Evolutionary conservation across 2,888 invertebrate genomes (phyloP), one percentile per base, ranked within the genome.

Genomic region (Adineta ricciae): DNA sequence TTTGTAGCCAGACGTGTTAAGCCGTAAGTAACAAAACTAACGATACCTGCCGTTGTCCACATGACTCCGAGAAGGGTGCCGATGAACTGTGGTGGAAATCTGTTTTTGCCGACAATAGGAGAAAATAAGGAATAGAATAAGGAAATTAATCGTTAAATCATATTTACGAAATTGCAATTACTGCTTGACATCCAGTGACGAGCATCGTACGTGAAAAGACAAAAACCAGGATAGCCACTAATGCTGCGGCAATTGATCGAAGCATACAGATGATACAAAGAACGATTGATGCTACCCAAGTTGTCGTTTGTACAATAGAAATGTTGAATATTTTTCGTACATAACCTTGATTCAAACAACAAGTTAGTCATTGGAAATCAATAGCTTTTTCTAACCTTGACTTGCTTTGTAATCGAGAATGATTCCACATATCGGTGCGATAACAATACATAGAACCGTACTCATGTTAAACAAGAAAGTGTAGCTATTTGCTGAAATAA

Each of bases 11-110:
- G 38, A 9, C 41, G 38, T n/a, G 78, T 41, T 78, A 78, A 41
- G 41, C 38, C 78, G n/a, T 41, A 41, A 4, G 41, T 78, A 41
- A 41, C 78, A 38, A 78, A 78, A 38, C 41, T 41, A n/a, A 78
- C n/a, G n/a, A 78, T 41, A 3, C 41, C 78, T 11, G 32, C 78
- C 16, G 41, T 41, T n/a, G 78, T 78, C 78, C 78, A 78, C 78
- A 78, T 78, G 2, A 78, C n/a, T 24, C 78, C 78, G 41, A 78
- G 78, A 38, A 78, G 78, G 14, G 78, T 78, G 41, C 78, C 78
- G 11, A 78, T 41, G 41, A 8, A 78, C n/a, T 78, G 38, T 0
- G 41, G 41, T 78, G 78, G 41, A 41, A 78, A 78, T 32, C 78
- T 78, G 24, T 1, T 46, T 11, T 8, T 46, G 11, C 8, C 9